A percentile compares a stretch with the other conserved stretches of the same genome.
phyloP scores from a whole-genome alignment of 2,888 invertebrate genomes.

The Amaurobius ferox region DNA sequence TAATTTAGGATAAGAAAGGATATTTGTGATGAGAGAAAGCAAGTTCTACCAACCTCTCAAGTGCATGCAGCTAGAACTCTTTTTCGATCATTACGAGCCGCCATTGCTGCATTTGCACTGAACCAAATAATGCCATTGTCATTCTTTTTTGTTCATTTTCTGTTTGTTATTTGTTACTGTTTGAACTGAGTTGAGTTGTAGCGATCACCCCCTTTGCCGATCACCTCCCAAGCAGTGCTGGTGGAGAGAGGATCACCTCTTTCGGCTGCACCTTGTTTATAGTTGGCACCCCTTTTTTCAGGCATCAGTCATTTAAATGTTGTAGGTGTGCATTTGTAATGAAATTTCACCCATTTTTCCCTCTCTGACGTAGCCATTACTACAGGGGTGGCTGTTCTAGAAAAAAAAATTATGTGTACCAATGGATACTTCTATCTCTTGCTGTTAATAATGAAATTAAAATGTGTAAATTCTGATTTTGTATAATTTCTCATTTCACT shows the following conservation, averaged over 20 bases:
- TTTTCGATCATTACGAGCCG: conserved; percentile 33
- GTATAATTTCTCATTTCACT: neutral
- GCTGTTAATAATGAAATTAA: neutral
- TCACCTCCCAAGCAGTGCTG: neutral
- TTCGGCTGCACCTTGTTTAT: neutral
- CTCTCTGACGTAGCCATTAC: conserved; percentile 18
- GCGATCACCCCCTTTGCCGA: neutral
- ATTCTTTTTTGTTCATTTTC: conserved; percentile 49
- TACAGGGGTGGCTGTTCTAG: conserved; percentile 40
- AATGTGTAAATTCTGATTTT: conserved; percentile 6
- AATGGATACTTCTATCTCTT: neutral
- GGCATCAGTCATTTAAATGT: conserved; percentile 63
- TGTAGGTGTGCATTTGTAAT: conserved; percentile 58
- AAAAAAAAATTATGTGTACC: neutral
- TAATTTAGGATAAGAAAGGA: conserved; percentile 53
- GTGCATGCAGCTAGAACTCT: conserved; percentile 52
- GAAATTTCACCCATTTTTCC: conserved; percentile 40
- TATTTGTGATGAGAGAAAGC: neutral
- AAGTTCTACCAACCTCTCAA: conserved; percentile 30
- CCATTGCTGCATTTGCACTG: conserved; percentile 50
- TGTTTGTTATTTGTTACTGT: conserved; percentile 58
- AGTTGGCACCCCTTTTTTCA: conserved; percentile 30
- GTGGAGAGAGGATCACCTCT: neutral
- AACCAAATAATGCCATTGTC: conserved; percentile 70
- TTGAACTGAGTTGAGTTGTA: conserved; percentile 43